Base-by-base conservation (phyloP, 1,140 invertebrate species). In the Papilio aristodemus region DNA sequence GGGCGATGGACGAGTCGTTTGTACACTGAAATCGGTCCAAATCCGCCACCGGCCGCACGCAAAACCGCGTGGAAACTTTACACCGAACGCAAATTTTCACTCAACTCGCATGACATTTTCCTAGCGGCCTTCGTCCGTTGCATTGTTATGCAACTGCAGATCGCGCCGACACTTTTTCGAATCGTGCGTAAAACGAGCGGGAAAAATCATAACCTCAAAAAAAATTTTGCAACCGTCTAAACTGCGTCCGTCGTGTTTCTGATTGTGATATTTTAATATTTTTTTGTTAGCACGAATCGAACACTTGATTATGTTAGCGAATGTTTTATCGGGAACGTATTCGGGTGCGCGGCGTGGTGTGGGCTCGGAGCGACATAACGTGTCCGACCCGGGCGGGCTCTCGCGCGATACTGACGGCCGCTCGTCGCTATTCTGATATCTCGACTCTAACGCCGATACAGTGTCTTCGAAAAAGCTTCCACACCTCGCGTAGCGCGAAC, bases 111-210 rank as follows among this genome's bases (percentile, higher is more conserved):
- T 9, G 72, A 84, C 77, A 82, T 86, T 85, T 66, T 85, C 83
- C 80, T 74, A 74, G 74, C 79, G 77, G 83, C 81, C 83, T 80
- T 78, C 79, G 71, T 80, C 77, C 79, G 71, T 71, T 86, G 85
- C 84, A 86, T 83, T 87, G 80, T 87, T 87, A 87, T 87, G 85
- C 85, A 87, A 87, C 80, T 83, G 76, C 81, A 78, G 71, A 80
- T 74, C 73, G 71, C 72, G 75, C 71, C 72, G 76, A 76, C 79
- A 79, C 78, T 77, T 84, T 78, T 76, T 73, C 76, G 59, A 80
- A 80, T 72, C 76, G 77, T 73, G 76, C 39, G 74, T 76, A 79
- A 85, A 79, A 74, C 69, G 66, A 67, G 63, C 69, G 74, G 75
- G 77, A 75, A 81, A 79, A 82, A 77, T 80, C 70, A 67, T 85